Evolutionary conservation across 23 tunicate species (phyloP), one percentile per base, ranked within the genome.

Genomic region (Ciona savignyi): DNA sequence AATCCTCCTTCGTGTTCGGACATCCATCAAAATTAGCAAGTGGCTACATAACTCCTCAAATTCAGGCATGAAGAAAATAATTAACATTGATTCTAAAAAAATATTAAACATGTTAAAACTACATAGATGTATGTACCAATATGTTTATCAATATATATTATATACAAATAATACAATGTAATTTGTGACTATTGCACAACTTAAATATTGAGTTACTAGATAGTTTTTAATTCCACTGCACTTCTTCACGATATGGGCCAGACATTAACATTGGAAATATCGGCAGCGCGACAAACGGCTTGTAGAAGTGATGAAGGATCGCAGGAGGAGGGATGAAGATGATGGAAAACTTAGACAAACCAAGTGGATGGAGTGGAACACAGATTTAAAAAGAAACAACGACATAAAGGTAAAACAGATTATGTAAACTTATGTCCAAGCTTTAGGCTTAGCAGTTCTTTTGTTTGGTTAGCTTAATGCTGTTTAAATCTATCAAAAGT

Each of bases 281-380:
- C n/a, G n/a, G n/a, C 84, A 89, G 96, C 68, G 85, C 30, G 96
- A 89, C 67, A 74, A 85, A 29, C 64, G 66, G 74, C 74, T 89
- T 26, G 85, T 83, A 0, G 78, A 73, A 35, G 28, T 89, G 51
- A 89, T 89, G 96, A 89, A 89, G 64, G 89, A 89, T 20, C 65
- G 77, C 64, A 56, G 89, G 35, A 83, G 73, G 61, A 30, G 51
- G 32, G 80, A 83, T 69, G 82, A 78, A 61, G 72, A 30, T 29
- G 84, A 88, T 0, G 96, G 74, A 35, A 75, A 74, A 56, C 67
- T 74, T 74, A 67, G 80, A 48, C 34, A 66, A 23, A 60, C 68
- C 25, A 83, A 83, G 65, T 25, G 70, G 56, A 33, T 75, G 32
- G 78, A 75, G 51, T 89, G 88, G 96, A 86, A 70, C 29, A 70